A percentile compares a stretch with the other conserved stretches of the same genome.
Evolutionary conservation across 92 coral and sea anemone genomes (phyloP).

Genomic region (Heteractis magnifica): DNA sequence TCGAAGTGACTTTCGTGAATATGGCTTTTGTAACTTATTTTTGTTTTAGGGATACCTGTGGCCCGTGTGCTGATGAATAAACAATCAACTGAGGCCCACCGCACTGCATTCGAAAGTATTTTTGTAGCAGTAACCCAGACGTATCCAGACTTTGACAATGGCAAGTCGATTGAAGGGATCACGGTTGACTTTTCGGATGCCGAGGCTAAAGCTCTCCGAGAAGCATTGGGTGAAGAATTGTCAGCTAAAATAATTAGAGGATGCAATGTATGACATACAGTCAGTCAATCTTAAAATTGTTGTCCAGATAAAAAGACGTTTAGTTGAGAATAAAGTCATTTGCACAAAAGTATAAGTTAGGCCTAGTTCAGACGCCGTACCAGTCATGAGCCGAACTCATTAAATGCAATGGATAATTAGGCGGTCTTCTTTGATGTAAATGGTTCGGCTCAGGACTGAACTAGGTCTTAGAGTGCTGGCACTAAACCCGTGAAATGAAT

Average conservation of each 20-base stretch:
- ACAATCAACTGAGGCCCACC: neutral
- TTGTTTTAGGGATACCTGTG: conserved; percentile 22
- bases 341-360: neutral
- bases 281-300: neutral
- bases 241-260: conserved; percentile 41
- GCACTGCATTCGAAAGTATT: conserved; percentile 20
- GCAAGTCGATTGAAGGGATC: conserved; percentile 32
- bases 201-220: conserved; percentile 29
- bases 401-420: no score
- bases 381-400: no score
- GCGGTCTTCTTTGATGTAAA: no score
- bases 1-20: no score
- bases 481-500: no score
- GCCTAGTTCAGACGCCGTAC: no score
- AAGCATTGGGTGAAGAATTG: conserved; percentile 31
- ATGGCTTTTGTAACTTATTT: no score
- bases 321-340: neutral
- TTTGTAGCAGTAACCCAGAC: conserved; percentile 14
- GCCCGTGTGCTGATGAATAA: neutral
- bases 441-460: no score
- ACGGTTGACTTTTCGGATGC: conserved; percentile 47
- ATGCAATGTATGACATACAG: conserved; percentile 7
- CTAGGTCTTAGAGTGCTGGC: no score
- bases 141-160: conserved; percentile 24
- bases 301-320: no score